Base-by-base conservation (phyloP, 2,888 invertebrate species). In the Drosophila meridiana region DNA sequence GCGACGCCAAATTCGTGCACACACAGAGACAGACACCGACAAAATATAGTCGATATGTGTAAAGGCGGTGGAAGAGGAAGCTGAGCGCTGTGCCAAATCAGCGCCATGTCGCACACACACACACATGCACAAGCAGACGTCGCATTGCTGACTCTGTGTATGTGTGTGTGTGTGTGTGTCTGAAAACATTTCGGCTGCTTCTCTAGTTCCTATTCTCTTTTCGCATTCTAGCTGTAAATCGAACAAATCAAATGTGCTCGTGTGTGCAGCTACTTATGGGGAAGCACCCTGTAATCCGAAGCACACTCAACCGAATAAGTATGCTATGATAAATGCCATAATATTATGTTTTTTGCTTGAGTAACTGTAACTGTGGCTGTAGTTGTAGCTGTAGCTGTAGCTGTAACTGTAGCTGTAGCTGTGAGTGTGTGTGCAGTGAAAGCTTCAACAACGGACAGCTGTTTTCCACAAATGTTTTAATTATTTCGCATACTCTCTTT, bases 1-100 rank as follows among this genome's bases (percentile, higher is more conserved):
- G 73, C 69, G 77, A 47, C 64, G 56, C 59, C 61, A 60, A 71
- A 76, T 57, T 66, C 26, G 34, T 42, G 47, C 55, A 11, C 34
- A 47, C 14, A 36, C 4, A 30, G 26, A 56, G 2, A 26, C 32
- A 56, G 14, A 1, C 28, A 28, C 13, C 6, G 26, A 57, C 32
- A 26, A 34, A 34, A 26, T 30, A 6, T 30, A 48, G n/a, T 40
- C 40, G n/a, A 56, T 40, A 40, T 28, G 28, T 42, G 14, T 11
- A 28, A 48, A 38, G 40, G 28, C 34, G 28, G 20, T 4, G 34
- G 48, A 32, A 48, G 28, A 28, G 38, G 45, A 14, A 14, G 34
- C 45, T 56, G 58, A 47, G 26, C 42, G 56, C 30, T 30, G 34
- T 40, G 26, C 34, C 34, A 76, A 63, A 63, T 76, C 62, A 69